Percentiles rank a stretch among this genome's conserved stretches.
Conservation (phyloP, 2,113 vertebrate species). For the Scatophagus argus region DNA sequence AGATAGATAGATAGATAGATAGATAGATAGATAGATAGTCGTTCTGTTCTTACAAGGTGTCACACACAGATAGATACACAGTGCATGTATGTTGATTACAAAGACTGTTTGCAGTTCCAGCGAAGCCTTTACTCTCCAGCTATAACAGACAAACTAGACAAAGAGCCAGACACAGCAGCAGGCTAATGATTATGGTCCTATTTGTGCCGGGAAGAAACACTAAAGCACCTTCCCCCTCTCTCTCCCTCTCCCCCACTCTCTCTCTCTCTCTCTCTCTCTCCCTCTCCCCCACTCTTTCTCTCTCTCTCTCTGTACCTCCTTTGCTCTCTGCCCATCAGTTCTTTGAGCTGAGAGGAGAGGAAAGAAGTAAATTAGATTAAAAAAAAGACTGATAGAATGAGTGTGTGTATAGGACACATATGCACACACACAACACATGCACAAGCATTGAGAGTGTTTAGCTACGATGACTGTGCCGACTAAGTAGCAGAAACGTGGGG, state of each 20-base stretch:
- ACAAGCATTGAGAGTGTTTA: slow-evolving; percentile 5
- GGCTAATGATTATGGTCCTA: slow-evolving; percentile 60
- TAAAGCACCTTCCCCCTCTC: neutral
- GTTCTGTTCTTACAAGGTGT: too few species aligned
- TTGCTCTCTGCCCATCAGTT: slow-evolving; percentile 4
- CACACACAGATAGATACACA: too few species aligned
- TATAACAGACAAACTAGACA: slow-evolving; percentile 61
- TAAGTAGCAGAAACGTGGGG: slow-evolving; percentile 32
- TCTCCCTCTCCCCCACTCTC: slow-evolving; percentile 17
- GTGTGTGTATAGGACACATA: neutral
- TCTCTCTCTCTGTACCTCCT: neutral
- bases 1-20: slow-evolving; percentile 33
- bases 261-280: slow-evolving; percentile 12
- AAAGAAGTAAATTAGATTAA: slow-evolving; percentile 44
- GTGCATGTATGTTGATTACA: slow-evolving; percentile 44
- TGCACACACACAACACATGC: neutral
- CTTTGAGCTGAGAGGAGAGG: slow-evolving; percentile 32
- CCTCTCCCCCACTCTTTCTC: slow-evolving; percentile 3
- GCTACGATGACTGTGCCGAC: slow-evolving; percentile 50
- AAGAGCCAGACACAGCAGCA: slow-evolving; percentile 66
- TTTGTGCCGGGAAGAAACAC: slow-evolving; percentile 28
- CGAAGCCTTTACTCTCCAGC: slow-evolving; percentile 59
- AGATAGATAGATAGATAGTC: slow-evolving; percentile 27
- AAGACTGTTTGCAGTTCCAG: slow-evolving; percentile 55
- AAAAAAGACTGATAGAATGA: slow-evolving; percentile 51